A percentile compares a stretch with the other conserved stretches of the same genome.
phyloP scores from a whole-genome alignment of 2,797 vertebrate genomes.

The Acanthopagrus latus region DNA sequence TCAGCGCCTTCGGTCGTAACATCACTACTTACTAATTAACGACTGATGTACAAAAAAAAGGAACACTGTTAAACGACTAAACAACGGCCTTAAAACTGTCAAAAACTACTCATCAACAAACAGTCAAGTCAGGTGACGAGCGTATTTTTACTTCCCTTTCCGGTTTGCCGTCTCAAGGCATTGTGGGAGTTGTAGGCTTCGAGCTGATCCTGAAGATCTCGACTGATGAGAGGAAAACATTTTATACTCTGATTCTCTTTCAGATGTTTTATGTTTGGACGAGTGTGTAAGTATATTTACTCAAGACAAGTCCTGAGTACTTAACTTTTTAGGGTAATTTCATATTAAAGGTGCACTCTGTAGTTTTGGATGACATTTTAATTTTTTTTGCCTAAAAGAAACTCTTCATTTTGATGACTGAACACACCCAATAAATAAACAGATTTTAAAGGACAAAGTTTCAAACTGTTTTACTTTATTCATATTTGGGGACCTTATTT shows the following conservation, averaged over 20 bases:
- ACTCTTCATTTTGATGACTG: too few species aligned
- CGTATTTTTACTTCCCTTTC: slow-evolving; percentile 34
- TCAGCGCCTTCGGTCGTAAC: slow-evolving; percentile 96
- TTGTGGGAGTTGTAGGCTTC: slow-evolving; percentile 52
- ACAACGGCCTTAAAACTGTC: not conserved
- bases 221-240: too few species aligned
- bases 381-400: too few species aligned
- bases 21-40: slow-evolving; percentile 66
- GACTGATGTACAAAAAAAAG: rapidly evolving
- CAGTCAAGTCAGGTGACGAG: slow-evolving; percentile 64
- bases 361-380: too few species aligned
- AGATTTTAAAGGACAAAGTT: too few species aligned
- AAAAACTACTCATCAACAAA: not conserved
- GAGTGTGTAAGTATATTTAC: not conserved
- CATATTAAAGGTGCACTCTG: too few species aligned
- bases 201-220: too few species aligned
- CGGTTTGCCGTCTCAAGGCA: slow-evolving; percentile 44
- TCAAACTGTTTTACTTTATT: too few species aligned
- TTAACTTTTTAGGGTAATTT: not conserved
- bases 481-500: too few species aligned
- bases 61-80: not conserved
- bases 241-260: not conserved
- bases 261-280: not conserved
- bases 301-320: not conserved
- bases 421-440: too few species aligned